phyloP scores from a whole-genome alignment of 2,888 invertebrate genomes.

The Parnassius apollo region DNA sequence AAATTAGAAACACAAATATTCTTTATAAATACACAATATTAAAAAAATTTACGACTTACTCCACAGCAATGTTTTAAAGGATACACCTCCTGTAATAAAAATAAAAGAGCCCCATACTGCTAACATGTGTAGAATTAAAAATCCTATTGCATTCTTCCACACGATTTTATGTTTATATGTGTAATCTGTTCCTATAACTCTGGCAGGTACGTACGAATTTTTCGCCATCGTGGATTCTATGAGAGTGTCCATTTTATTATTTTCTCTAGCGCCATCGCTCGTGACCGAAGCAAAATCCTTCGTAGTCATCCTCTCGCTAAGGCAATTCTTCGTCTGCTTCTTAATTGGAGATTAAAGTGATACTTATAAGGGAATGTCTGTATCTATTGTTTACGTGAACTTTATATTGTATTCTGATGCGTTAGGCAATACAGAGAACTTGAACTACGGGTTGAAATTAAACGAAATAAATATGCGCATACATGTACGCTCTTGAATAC shows the following conservation, averaged over 20 bases:
- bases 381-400: conserved; percentile 1
- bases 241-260: conserved; percentile 5
- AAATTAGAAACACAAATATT: not conserved
- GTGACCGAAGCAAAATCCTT: conserved; percentile 9
- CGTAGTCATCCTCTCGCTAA: conserved; percentile 24
- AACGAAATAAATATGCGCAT: conserved; percentile 6
- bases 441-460: conserved; percentile 17
- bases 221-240: conserved; percentile 11
- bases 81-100: conserved; percentile 42
- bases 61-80: conserved; percentile 45
- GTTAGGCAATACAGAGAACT: conserved; percentile 12
- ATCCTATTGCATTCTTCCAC: conserved; percentile 83
- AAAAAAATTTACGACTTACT: conserved; percentile 40
- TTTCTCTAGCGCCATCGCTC: conserved; percentile 16
- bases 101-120: conserved; percentile 69
- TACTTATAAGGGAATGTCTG: conserved; percentile 20
- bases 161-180: conserved; percentile 74
- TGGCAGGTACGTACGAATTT: conserved; percentile 30
- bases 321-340: conserved; percentile 8
- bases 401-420: conserved; percentile 16
- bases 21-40: conserved; percentile 29
- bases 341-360: conserved; percentile 8
- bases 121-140: conserved; percentile 76
- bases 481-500: not conserved
- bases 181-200: conserved; percentile 54